Evolutionary conservation across 1,140 invertebrate genomes (phyloP).

Genomic region (Sipha flava): DNA sequence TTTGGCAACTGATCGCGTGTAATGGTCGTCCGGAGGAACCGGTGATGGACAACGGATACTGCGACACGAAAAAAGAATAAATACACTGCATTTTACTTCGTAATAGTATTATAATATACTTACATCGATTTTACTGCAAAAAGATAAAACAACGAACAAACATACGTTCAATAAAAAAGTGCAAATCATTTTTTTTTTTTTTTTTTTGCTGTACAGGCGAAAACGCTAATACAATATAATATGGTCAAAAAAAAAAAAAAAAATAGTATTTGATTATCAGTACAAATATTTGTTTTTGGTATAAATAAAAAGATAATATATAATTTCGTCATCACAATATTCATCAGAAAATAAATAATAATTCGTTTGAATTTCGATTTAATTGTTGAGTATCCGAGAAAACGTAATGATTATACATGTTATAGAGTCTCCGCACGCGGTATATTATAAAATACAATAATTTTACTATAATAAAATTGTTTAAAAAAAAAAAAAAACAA

Average conservation of each 20-base stretch:
- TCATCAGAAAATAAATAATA: background rate
- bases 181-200: background rate
- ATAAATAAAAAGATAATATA: background rate
- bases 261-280: background rate
- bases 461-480: background rate
- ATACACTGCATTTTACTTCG: too few species aligned
- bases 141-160: conserved; percentile 4
- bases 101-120: background rate
- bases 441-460: too few species aligned
- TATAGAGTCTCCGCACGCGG: background rate
- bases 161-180: conserved; percentile 8
- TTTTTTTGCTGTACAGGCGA: background rate
- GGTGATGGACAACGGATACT: background rate
- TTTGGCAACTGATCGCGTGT: background rate
- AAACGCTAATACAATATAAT: background rate
- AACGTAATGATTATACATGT: background rate
- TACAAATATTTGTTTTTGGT: background rate
- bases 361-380: conserved; percentile 21
- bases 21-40: background rate
- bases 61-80: background rate
- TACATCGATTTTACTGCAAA: background rate
- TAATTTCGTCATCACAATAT: background rate
- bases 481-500: background rate
- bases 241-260: background rate
- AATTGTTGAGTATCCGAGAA: background rate